A percentile compares a stretch with the other conserved stretches of the same genome.
phyloP scores from a whole-genome alignment of 2,797 vertebrate genomes.

The Enteromius paludinosus region DNA sequence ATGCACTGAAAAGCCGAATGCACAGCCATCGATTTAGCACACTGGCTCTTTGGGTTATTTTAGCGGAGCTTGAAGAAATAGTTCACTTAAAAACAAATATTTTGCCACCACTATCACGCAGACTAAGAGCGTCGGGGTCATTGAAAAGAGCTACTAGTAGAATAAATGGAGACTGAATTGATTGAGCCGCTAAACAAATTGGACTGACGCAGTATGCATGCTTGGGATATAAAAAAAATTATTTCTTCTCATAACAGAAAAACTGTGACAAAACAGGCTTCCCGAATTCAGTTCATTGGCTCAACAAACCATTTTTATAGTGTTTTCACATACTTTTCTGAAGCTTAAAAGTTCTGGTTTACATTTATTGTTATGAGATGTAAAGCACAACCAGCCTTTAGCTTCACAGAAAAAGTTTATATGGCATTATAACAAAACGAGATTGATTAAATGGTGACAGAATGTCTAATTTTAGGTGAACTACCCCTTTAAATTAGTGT shows the following conservation, averaged over 20 bases:
- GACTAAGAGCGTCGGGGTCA: neutral
- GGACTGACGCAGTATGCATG: neutral
- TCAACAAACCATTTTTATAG: neutral
- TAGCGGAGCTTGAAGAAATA: neutral
- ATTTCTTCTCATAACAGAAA: neutral
- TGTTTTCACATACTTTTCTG: neutral
- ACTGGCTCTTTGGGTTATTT: neutral
- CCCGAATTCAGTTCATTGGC: neutral
- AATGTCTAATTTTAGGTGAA: neutral
- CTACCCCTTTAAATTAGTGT: conserved; percentile 1
- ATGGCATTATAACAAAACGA: neutral
- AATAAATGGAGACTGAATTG: neutral
- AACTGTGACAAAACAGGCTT: neutral
- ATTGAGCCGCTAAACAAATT: neutral
- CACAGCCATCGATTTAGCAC: neutral
- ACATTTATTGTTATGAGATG: neutral
- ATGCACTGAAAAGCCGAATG: conserved; percentile 5
- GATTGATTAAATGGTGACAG: neutral
- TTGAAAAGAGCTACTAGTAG: neutral
- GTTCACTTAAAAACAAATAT: neutral
- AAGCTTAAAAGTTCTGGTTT: neutral
- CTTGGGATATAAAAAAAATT: neutral
- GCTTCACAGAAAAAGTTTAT: neutral
- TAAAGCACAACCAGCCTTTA: conserved; percentile 8
- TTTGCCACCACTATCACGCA: neutral